Percentiles rank a stretch among this genome's conserved stretches.
These are phyloP conservation scores for Neopelma chrysocephalum DNA, from an alignment of 2,797 vertebrate genomes.

Conservation along the genomic window DNA sequence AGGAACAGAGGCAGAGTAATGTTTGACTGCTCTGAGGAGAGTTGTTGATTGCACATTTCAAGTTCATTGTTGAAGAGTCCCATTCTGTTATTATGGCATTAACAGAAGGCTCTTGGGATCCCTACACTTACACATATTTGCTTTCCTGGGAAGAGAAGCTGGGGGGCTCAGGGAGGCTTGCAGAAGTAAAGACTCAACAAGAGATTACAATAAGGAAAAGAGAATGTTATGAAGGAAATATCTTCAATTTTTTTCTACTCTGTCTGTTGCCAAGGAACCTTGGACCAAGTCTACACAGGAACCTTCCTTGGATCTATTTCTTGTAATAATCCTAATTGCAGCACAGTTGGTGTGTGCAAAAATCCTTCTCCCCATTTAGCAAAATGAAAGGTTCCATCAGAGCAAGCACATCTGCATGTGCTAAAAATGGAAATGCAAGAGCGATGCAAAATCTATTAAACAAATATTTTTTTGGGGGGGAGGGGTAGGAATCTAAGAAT, in stretches of 20 bases:
- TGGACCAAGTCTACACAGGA: slow-evolving; percentile 27
- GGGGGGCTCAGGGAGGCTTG: background rate
- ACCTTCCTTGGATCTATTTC: slow-evolving; percentile 24
- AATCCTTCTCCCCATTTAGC: slow-evolving; percentile 37
- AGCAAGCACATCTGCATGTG: slow-evolving; percentile 33
- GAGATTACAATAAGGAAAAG: background rate
- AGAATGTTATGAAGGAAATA: slow-evolving; percentile 23
- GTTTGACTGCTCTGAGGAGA: slow-evolving; percentile 13
- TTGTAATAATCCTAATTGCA: slow-evolving; percentile 60
- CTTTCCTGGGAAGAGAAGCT: slow-evolving; percentile 38
- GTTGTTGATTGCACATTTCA: slow-evolving; percentile 6
- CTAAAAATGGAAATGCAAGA: slow-evolving; percentile 59
- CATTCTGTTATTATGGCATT: background rate
- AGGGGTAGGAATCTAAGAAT: slow-evolving; percentile 18
- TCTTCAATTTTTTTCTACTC: background rate
- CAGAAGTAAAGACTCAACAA: background rate
- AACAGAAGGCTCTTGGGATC: slow-evolving; percentile 15
- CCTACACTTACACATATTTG: background rate
- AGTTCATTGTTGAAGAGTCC: background rate
- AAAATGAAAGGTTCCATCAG: slow-evolving; percentile 58
- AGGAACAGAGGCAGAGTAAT: background rate
- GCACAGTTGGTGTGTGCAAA: slow-evolving; percentile 45
- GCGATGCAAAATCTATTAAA: slow-evolving; percentile 55
- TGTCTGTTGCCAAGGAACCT: slow-evolving; percentile 27
- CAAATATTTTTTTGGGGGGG: slow-evolving; percentile 22